phyloP scores from a whole-genome alignment of 2,797 vertebrate species.

The Kryptopterus vitreolus region DNA sequence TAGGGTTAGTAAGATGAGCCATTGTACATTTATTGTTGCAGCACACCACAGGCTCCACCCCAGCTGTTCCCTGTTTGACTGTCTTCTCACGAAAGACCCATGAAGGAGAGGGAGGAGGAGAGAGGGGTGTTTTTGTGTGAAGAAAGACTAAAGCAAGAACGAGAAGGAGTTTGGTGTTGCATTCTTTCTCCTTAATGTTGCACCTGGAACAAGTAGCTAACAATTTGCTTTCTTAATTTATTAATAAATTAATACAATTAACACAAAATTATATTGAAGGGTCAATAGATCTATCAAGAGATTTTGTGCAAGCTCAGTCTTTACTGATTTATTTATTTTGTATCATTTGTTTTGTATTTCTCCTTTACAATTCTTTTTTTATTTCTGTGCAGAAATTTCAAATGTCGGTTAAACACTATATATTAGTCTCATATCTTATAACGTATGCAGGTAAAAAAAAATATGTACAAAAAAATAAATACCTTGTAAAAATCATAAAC shows the following conservation, averaged over 20 bases:
- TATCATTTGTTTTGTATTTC: background rate
- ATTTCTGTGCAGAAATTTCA: background rate
- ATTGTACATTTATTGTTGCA: slow-evolving; percentile 68
- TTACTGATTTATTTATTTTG: background rate
- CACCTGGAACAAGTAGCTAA: background rate
- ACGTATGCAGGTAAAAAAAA: no score
- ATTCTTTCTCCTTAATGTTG: background rate
- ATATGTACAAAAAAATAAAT: no score
- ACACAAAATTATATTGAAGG: background rate
- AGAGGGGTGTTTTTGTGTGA: slow-evolving; percentile 5
- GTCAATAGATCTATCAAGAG: background rate
- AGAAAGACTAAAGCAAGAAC: background rate
- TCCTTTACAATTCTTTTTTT: background rate
- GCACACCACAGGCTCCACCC: slow-evolving; percentile 64
- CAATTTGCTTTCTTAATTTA: background rate
- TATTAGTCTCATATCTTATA: no score
- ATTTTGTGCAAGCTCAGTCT: background rate
- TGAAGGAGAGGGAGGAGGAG: slow-evolving; percentile 45
- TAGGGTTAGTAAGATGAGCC: slow-evolving; percentile 65
- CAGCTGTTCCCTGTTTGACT: slow-evolving; percentile 63
- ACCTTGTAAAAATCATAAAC: no score
- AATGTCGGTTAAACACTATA: no score
- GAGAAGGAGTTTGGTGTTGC: background rate
- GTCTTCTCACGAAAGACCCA: slow-evolving; percentile 70
- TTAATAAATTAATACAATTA: background rate